phyloP scores from a whole-genome alignment of 1,140 invertebrate genomes.

The Pogonognathellus flavescens region DNA sequence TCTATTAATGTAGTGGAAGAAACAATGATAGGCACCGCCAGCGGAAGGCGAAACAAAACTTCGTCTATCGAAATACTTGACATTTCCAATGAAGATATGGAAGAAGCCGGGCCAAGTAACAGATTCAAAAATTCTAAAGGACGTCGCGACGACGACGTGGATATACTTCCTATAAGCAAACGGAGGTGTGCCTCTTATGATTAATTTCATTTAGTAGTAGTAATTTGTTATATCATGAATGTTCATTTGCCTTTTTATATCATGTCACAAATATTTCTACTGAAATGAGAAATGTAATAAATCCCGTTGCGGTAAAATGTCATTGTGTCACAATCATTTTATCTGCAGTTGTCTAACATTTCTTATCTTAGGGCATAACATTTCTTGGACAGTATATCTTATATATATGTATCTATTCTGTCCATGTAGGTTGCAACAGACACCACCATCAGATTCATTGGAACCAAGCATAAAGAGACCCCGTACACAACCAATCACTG shows the following conservation, averaged over 20 bases:
- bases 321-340: too few relatives aligned
- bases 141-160: neutral
- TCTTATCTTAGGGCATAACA: neutral
- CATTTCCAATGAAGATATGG: neutral
- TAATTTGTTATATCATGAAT: too few relatives aligned
- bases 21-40: neutral
- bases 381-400: slow-evolving; percentile 6
- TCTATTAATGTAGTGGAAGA: slow-evolving; percentile 2
- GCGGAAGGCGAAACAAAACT: neutral
- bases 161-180: neutral
- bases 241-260: too few relatives aligned
- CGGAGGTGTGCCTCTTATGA: slow-evolving; percentile 11
- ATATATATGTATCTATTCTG: slow-evolving; percentile 37
- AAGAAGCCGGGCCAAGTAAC: neutral
- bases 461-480: slow-evolving; percentile 39
- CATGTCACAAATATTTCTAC: too few relatives aligned
- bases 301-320: too few relatives aligned
- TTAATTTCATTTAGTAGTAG: neutral
- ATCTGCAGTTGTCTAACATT: neutral
- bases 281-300: too few relatives aligned
- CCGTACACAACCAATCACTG: neutral
- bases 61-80: neutral
- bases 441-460: neutral
- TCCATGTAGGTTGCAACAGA: slow-evolving; percentile 9
- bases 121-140: neutral